A percentile compares a stretch with the other conserved stretches of the same genome.
These are phyloP conservation scores for Otocyon megalotis DNA, from an alignment of 2,113 vertebrate species.

Conservation along the genomic window DNA sequence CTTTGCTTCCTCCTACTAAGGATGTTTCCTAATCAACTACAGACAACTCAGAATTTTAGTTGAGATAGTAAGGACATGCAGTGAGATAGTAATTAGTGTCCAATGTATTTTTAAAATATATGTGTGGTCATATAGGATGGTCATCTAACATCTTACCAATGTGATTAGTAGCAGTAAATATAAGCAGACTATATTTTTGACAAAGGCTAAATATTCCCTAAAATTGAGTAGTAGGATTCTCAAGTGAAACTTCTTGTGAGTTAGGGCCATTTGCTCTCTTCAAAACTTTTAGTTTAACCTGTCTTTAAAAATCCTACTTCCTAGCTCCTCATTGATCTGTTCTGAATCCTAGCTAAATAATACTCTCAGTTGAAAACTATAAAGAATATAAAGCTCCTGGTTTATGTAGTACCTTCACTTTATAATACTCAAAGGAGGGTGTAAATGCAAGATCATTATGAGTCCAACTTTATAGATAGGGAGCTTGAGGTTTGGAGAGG, in stretches of 20 bases:
- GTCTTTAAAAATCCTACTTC: slow-evolving; percentile 60
- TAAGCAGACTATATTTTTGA: slow-evolving; percentile 6
- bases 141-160: background rate
- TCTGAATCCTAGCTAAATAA: slow-evolving; percentile 46
- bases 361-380: slow-evolving; percentile 38
- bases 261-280: background rate
- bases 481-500: slow-evolving; percentile 26
- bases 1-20: background rate
- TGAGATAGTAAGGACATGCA: background rate
- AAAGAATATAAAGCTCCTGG: slow-evolving; percentile 59
- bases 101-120: background rate
- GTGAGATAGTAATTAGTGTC: background rate
- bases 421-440: slow-evolving; percentile 63
- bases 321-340: slow-evolving; percentile 54
- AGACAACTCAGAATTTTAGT: background rate
- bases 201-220: slow-evolving; percentile 8
- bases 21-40: background rate
- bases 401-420: slow-evolving; percentile 63
- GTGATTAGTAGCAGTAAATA: slow-evolving; percentile 21
- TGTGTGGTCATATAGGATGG: background rate
- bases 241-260: slow-evolving; percentile 33
- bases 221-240: slow-evolving; percentile 34
- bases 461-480: slow-evolving; percentile 48
- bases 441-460: slow-evolving; percentile 61
- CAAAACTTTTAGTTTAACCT: slow-evolving; percentile 44